phyloP scores from a whole-genome alignment of 1,140 invertebrate genomes.

The Schlechtendalia chinensis region DNA sequence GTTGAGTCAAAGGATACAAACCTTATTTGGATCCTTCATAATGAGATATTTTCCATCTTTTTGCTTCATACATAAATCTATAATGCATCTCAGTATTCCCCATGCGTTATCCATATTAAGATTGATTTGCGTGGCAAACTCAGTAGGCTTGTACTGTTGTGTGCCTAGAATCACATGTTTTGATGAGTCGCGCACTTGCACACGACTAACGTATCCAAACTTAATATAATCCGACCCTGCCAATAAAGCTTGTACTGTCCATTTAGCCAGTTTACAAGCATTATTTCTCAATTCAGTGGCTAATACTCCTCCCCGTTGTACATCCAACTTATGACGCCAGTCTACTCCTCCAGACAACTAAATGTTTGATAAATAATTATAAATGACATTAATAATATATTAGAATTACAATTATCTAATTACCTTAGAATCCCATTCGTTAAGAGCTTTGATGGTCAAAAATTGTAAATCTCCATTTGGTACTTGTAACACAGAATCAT shows the following conservation, averaged over 20 bases:
- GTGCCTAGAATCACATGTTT: constrained; percentile 97
- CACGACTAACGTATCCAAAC: constrained; percentile 96
- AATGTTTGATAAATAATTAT: neutral
- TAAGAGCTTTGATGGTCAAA: constrained; percentile 94
- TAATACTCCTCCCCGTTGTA: constrained; percentile 93
- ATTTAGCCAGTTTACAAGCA: constrained; percentile 97
- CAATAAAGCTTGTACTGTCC: constrained; percentile 95
- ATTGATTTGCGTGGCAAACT: constrained; percentile 98
- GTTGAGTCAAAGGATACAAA: constrained; percentile 49
- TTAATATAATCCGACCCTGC: constrained; percentile 97
- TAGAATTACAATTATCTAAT: constrained; percentile 35
- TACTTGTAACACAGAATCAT: constrained; percentile 90
- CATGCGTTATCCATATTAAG: constrained; percentile 99
- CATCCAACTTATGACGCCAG: constrained; percentile 96
- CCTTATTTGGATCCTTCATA: constrained; percentile 98
- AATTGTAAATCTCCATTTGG: constrained; percentile 91
- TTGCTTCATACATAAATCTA: constrained; percentile 97
- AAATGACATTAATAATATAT: neutral
- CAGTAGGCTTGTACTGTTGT: constrained; percentile 96
- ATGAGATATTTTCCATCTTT: constrained; percentile 97
- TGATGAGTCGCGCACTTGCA: constrained; percentile 87
- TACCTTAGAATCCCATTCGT: constrained; percentile 96
- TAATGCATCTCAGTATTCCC: constrained; percentile 97
- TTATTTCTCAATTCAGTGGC: constrained; percentile 99
- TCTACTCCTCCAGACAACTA: constrained; percentile 72